Evolutionary conservation across 2,888 invertebrate species (phyloP).

Genomic region (Lochmaea capreae): DNA sequence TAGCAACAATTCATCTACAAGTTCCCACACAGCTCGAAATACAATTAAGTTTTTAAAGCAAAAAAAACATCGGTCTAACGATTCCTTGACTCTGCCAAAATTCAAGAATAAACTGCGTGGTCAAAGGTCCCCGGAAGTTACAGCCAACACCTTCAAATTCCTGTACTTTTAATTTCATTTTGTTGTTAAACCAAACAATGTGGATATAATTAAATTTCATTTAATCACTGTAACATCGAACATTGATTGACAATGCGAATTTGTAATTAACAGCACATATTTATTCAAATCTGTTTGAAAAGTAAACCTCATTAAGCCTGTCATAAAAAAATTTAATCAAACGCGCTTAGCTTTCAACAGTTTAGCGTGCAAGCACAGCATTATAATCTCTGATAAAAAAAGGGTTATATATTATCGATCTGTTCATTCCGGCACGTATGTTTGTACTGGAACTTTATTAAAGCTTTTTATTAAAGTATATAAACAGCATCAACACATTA

Average conservation of each 20-base stretch:
- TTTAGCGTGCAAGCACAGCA: conserved; percentile 11
- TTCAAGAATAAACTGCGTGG: no score
- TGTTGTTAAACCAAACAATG: no score
- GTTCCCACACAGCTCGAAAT: no score
- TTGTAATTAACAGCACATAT: neutral
- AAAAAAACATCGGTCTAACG: no score
- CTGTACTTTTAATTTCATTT: no score
- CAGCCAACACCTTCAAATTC: no score
- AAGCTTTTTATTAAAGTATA: conserved; percentile 40
- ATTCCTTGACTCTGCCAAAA: no score
- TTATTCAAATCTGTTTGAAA: neutral
- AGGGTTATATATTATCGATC: conserved; percentile 26
- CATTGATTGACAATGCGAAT: neutral
- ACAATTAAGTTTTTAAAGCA: no score
- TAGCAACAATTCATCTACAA: no score
- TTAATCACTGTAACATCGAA: neutral
- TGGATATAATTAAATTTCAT: neutral
- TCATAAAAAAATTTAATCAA: conserved; percentile 4
- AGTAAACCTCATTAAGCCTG: neutral
- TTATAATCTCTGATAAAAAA: conserved; percentile 26
- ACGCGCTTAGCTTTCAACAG: neutral
- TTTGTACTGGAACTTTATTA: conserved; percentile 41
- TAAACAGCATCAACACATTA: conserved; percentile 39
- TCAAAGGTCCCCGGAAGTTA: no score
- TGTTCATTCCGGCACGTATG: conserved; percentile 34